These are phyloP conservation scores for Anthonomus grandis DNA, from an alignment of 1,140 invertebrate species.

Conservation along the genomic window DNA sequence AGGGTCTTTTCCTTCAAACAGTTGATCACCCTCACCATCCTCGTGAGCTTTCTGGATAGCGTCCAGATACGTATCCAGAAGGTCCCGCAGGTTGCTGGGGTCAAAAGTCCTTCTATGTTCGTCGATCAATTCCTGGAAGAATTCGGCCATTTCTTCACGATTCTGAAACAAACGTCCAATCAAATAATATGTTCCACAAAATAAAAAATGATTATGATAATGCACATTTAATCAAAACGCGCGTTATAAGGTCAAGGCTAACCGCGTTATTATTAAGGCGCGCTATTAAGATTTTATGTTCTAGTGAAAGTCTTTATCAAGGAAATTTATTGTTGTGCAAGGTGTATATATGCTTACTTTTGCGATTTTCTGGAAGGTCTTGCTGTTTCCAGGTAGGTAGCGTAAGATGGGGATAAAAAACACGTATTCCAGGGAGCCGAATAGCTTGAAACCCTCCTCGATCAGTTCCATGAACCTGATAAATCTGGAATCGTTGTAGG, in stretches of 20 bases:
- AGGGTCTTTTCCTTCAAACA: slow-evolving; percentile 78
- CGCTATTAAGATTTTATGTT: neutral
- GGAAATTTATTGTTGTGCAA: neutral
- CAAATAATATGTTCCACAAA: neutral
- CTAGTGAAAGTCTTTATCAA: neutral
- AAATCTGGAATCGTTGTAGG: slow-evolving; percentile 71
- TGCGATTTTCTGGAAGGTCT: slow-evolving; percentile 71
- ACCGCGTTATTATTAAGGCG: neutral
- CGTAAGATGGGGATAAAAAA: slow-evolving; percentile 70
- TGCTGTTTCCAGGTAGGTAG: slow-evolving; percentile 71
- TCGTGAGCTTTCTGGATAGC: slow-evolving; percentile 79
- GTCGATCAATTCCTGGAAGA: slow-evolving; percentile 80
- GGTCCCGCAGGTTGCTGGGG: slow-evolving; percentile 71
- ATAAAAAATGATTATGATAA: neutral
- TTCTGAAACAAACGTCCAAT: slow-evolving; percentile 56
- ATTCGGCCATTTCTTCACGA: slow-evolving; percentile 76
- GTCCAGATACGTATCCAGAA: slow-evolving; percentile 81
- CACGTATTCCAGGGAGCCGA: slow-evolving; percentile 61
- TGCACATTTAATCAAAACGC: slow-evolving; percentile 1
- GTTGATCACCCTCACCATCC: slow-evolving; percentile 63
- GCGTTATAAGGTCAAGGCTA: slow-evolving; percentile 26
- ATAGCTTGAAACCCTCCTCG: slow-evolving; percentile 84
- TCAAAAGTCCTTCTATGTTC: slow-evolving; percentile 75
- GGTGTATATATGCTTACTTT: slow-evolving; percentile 45
- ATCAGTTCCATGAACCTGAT: slow-evolving; percentile 75